Evolutionary conservation across 2,113 vertebrate species (phyloP).

Genomic region (Struthidea cinerea): DNA sequence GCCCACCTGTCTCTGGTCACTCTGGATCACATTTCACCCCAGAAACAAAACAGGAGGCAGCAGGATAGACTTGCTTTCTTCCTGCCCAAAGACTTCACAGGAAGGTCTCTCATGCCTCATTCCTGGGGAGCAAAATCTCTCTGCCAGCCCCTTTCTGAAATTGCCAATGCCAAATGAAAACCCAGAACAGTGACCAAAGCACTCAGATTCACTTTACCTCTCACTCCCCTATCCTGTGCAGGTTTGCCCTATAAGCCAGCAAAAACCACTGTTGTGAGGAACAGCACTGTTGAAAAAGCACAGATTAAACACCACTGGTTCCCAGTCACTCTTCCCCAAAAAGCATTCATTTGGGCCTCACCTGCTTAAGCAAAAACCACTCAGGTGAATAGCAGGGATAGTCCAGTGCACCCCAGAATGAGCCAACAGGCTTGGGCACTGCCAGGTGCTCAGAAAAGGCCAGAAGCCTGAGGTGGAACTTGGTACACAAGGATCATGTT

Average conservation of each 20-base stretch:
- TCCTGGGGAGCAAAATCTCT: not conserved
- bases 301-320: not conserved
- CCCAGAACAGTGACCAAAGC: not conserved
- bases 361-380: not conserved
- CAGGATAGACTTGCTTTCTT: not conserved
- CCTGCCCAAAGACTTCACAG: not conserved
- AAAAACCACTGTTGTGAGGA: not conserved
- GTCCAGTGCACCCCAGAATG: not conserved
- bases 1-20: not conserved
- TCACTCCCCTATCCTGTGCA: not conserved
- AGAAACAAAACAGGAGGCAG: not conserved
- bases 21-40: not conserved
- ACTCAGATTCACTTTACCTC: not conserved
- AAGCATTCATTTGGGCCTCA: not conserved
- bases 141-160: not conserved
- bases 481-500: not conserved
- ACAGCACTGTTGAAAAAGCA: not conserved
- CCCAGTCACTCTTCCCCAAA: not conserved
- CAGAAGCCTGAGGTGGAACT: not conserved
- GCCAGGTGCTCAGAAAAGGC: not conserved
- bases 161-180: not conserved
- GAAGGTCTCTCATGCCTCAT: not conserved
- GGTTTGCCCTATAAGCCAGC: not conserved
- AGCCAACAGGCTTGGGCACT: not conserved
- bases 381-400: not conserved